phyloP scores from a whole-genome alignment of 2,113 vertebrate species.

The Pagrus major region DNA sequence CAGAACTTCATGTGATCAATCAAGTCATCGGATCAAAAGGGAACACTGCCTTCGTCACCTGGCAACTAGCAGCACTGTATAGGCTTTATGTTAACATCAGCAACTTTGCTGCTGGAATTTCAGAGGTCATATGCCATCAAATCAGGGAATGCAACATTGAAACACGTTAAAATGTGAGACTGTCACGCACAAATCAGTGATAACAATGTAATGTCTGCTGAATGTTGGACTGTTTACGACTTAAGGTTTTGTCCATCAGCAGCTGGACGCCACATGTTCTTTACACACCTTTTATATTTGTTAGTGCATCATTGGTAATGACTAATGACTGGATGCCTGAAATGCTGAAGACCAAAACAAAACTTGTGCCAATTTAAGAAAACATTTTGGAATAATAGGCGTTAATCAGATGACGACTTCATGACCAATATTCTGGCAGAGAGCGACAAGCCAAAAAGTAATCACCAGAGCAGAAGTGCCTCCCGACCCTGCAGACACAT shows the following conservation, averaged over 20 bases:
- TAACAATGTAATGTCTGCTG: no score
- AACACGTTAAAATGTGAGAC: no score
- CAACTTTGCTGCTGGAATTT: no score
- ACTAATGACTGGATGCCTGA: neutral
- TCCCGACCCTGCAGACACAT: neutral
- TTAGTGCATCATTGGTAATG: neutral
- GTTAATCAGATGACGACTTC: no score
- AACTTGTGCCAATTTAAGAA: neutral
- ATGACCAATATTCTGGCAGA: neutral
- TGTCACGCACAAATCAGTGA: no score
- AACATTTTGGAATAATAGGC: neutral
- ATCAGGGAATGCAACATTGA: no score
- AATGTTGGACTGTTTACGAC: neutral
- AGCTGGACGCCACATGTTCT: slow-evolving; percentile 3
- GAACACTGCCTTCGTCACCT: no score
- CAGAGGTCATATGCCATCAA: no score
- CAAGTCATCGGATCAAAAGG: no score
- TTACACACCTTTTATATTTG: neutral
- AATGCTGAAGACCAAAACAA: neutral
- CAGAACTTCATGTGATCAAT: no score
- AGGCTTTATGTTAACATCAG: no score
- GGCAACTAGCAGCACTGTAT: no score
- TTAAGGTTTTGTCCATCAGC: neutral
- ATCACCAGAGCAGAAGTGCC: neutral
- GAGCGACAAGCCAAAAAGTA: neutral